Base-by-base conservation (phyloP, 2,113 vertebrate genomes). In the Dipodomys merriami region DNA sequence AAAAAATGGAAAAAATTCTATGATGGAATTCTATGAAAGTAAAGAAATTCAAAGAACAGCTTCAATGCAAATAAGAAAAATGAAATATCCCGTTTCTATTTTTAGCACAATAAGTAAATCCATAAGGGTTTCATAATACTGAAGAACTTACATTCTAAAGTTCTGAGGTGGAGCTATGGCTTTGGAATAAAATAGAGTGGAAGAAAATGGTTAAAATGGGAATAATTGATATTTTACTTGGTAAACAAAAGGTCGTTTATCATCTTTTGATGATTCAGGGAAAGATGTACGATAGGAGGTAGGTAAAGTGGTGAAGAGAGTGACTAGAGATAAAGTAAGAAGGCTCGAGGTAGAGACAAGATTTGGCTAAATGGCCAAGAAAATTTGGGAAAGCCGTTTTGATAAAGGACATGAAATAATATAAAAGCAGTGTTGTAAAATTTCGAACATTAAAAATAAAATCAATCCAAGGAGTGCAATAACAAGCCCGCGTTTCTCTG, bases 71-170 rank as follows among this genome's bases (percentile, higher is more conserved):
- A 95, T 92, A 89, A 86, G 78, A 92, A 88, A 94, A 96, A 95
- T 86, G 88, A 90, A 94, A 44, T 85, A 87, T 79, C 88, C 67
- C 73, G 64, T 95, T 94, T 90, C n/a, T 92, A 78, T 65, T 82
- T 82, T 91, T 88, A 96, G 91, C 94, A 97, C 95, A 97, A 97
- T 95, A 97, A 73, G 80, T 97, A 95, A 96, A 94, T 95, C 95
- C 94, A 88, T 44, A 81, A 96, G 94, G 80, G 92, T 76, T 85
- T 46, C 67, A 16, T 53, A 77, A 74, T 11, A 68, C 84, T 86
- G 39, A 84, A 44, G 86, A 82, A 94, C 64, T 88, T 77, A 89
- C 67, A 57, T 73, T 72, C 23, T 96, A 84, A 76, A 95, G 57
- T 94, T 95, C 86, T 82, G 18, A 79, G 85, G 95, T 93, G 91